Base-by-base conservation (phyloP, 2,113 vertebrate genomes). In the Gasterosteus nipponicus region DNA sequence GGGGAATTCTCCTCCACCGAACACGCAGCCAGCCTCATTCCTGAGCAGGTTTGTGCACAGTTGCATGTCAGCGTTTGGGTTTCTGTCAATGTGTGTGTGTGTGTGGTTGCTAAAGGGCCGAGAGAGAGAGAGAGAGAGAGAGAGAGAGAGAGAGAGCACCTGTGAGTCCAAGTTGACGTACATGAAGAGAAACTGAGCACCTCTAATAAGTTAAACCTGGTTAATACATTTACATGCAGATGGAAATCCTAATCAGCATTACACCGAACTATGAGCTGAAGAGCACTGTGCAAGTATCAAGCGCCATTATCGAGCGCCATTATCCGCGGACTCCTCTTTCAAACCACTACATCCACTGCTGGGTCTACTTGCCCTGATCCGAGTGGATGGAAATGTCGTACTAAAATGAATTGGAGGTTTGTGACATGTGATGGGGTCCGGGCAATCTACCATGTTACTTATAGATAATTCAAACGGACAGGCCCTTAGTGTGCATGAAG, bases 31-130 rank as follows among this genome's bases (percentile, higher is more conserved):
- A 22, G 22, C 77, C 75, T 90, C 89, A 91, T 92, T 90, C 88
- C 89, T 81, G 75, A 84, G 83, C 74, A 16, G 61, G 83, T 83
- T 76, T 49, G 70, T 65, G 86, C 86, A 80, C 87, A 85, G 73
- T 77, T 84, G 26, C 54, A 57, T 51, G 57, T 63, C 39, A 75
- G 67, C 15, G 31, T 53, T 71, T 64, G 51, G 2, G 10, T 66
- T 68, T 80, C 46, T 58, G 75, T 71, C n/a, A 33, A 5, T 64
- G 53, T 29, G 22, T 56, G 46, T 77, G 38, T 46, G 14, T 46
- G 41, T 18, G 16, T 22, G 41, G 10, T 60, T 54, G 57, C 4
- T 53, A 31, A 75, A 71, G n/a, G 44, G 59, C 16, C 41, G 8
- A 26, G 22, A 26, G 22, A 26, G 22, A 26, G 22, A 26, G 4